Evolutionary conservation across 2,888 invertebrate species (phyloP), one percentile per base, ranked within the genome.

Genomic region (Chloroclystis v-ata): DNA sequence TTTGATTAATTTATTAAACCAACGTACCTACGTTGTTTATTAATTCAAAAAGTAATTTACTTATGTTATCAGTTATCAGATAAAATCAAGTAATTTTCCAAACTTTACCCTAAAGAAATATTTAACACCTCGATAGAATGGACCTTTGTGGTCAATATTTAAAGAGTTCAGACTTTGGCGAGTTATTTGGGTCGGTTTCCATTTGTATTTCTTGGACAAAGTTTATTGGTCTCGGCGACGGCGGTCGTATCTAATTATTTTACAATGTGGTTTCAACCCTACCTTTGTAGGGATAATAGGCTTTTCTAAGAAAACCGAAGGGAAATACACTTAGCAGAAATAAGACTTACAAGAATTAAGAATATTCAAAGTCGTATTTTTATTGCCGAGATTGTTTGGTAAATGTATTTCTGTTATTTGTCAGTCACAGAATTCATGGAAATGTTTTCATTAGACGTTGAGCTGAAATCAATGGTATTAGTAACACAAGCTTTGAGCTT

Each of bases 91-190:
- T n/a, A n/a, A n/a, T n/a, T n/a, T n/a, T n/a, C n/a, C n/a, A n/a
- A n/a, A n/a, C n/a, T 20, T 20, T 20, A 20, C 28, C 11, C n/a
- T 33, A 26, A 41, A 37, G 29, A 12, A 16, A 25, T 37, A 41
- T 47, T 47, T 37, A 42, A 41, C 28, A 37, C 12, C 26, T 26
- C 16, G 20, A 37, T 33, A 10, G 32, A 33, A 4, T 13, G 6
- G 32, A 33, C 5, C 12, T 42, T 35, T 39, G 37, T 20, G 49
- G 49, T 47, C 52, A 45, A 53, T 52, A 55, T 57, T 54, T 47
- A 54, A 49, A 48, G 52, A 41, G 37, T 40, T 49, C 50, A 56
- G 13, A 54, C 55, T 57, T 54, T 47, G 41, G 52, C 48, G 47
- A 49, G 47, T 52, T 50, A 41, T 43, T 52, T 52, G 42, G 52